Percentiles rank a stretch among this genome's conserved stretches.
Conservation (phyloP, 2,797 vertebrate genomes). For the Melopsittacus undulatus region DNA sequence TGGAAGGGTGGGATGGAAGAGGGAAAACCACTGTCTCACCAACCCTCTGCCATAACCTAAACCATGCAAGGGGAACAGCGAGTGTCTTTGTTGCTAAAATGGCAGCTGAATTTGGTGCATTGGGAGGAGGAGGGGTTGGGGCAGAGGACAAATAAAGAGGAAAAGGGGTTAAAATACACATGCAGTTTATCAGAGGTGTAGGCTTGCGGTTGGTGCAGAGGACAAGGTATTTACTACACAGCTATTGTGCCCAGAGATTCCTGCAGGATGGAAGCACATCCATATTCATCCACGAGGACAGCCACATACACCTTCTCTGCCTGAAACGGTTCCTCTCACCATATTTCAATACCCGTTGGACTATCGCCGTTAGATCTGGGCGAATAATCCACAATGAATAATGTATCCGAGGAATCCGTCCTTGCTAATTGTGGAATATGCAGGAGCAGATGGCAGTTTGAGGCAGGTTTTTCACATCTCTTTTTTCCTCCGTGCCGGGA, state of each 20-base stretch:
- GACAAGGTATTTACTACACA: neutral
- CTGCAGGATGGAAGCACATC: slow-evolving; percentile 20
- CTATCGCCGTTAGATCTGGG: slow-evolving; percentile 8
- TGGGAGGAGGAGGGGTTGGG: neutral
- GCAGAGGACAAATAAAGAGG: neutral
- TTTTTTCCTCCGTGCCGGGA: neutral
- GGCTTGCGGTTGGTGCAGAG: neutral
- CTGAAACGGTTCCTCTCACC: neutral
- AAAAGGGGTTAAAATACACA: neutral
- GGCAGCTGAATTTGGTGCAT: neutral
- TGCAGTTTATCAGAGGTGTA: neutral
- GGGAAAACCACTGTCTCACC: neutral
- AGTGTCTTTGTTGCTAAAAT: neutral
- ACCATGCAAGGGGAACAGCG: neutral
- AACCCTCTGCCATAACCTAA: neutral
- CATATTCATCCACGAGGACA: neutral
- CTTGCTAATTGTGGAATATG: slow-evolving; percentile 58
- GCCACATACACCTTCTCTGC: neutral
- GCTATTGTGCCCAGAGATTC: neutral
- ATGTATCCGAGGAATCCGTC: slow-evolving; percentile 42
- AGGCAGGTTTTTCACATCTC: slow-evolving; percentile 36
- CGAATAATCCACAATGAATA: slow-evolving; percentile 61
- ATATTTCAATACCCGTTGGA: neutral
- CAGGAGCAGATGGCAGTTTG: slow-evolving; percentile 63
- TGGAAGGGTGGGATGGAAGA: neutral